Base-by-base conservation (phyloP, 2,113 vertebrate species). In the Cranoglanis bouderius region DNA sequence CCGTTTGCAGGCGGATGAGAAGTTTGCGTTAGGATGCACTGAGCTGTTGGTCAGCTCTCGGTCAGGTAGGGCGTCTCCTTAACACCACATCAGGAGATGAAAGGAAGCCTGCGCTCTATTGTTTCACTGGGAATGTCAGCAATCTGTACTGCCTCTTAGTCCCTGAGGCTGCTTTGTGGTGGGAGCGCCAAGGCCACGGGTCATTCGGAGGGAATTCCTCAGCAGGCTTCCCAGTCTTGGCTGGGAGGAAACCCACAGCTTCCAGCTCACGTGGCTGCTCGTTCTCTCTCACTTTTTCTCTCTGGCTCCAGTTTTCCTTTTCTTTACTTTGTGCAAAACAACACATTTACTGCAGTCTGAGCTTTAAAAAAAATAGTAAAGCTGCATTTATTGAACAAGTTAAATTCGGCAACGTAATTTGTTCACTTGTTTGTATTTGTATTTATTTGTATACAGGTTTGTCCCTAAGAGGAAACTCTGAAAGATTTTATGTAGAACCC, bases 131-230 rank as follows among this genome's bases (percentile, higher is more conserved):
- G 88, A 80, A 90, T 87, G 89, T 93, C 85, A 86, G 91, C 90
- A 93, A 93, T 93, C 88, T 89, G 87, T 59, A 86, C 81, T 88
- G 26, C 72, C 84, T 87, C 82, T 91, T 91, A 77, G 85, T 88
- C 84, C 65, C 83, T 19, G 46, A 78, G 88, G 85, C 72, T 82
- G 57, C 51, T 87, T 63, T 65, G 67, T 51, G 81, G 89, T 82
- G 88, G 59, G 61, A 78, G 88, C 53, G 12, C 82, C 55, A 83
- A 90, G 90, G 87, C 87, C 84, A 82, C 57, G 67, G 84, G 92
- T 92, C 91, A 91, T 91, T 92, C 93, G 81, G 89, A 94, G 94
- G 95, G 94, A 94, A 94, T 94, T 94, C 94, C 94, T 93, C 90
- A 90, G 87, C 82, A 38, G 86, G 91, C 82, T 90, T 91, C 24